Base-by-base conservation (phyloP, 2,113 vertebrate species). In the Phoxinus phoxinus region DNA sequence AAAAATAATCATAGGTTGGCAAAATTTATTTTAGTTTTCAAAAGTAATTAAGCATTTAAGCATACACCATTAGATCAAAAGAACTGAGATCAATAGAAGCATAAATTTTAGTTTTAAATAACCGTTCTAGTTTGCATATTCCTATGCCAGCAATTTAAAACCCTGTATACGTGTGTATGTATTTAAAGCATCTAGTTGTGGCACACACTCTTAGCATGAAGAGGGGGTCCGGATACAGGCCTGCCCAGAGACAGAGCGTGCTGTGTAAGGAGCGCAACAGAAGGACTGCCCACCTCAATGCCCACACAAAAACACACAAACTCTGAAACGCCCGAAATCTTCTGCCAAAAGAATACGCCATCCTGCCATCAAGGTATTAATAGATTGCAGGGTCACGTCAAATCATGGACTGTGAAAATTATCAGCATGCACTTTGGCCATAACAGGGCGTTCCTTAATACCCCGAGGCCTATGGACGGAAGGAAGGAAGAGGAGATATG, bases 341-440 rank as follows among this genome's bases (percentile, higher is more conserved):
- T 4, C 81, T 63, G 51, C n/a, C 48, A 44, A 84, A 56, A 44
- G 25, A 82, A 71, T 67, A 82, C 27, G 17, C 27, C 72, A 23
- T 51, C 17, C 69, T 48, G 30, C 72, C 82, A 71, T 37, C 48
- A 74, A 81, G 25, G 61, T 90, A 91, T 93, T 90, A 89, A 90
- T 91, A 89, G 88, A 25, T 9, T 79, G 48, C 72, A 75, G 69
- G 1, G 75, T 88, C 89, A 90, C 74, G 86, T 86, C 1, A 82
- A 71, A 85, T 84, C 56, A 85, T 46, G 46, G 87, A 78, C 87
- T 25, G 82, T 91, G 87, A 91, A 51, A 83, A 71, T 76, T 77
- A 84, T 56, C 87, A 85, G 72, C 84, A 61, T 79, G 78, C 67
- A 69, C 77, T 61, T 19, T 44, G 82, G 77, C 21, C 0, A 46